phyloP scores from a whole-genome alignment of 2,888 invertebrate genomes.

The Leptinotarsa haldemani region DNA sequence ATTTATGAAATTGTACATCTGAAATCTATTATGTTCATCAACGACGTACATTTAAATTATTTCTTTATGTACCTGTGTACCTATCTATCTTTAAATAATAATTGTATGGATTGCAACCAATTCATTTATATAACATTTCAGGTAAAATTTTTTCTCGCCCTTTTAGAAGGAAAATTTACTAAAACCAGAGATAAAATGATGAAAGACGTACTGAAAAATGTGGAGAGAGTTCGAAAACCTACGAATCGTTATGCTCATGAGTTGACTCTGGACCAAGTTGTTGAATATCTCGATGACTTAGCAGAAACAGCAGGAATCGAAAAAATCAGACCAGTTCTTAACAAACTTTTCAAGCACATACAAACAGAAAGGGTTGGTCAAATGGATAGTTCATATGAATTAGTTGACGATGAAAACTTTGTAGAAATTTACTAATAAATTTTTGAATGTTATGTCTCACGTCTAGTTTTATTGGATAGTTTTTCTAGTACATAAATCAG shows the following conservation, averaged over 20 bases:
- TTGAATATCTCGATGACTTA: constrained; percentile 76
- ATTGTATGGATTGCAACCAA: background rate
- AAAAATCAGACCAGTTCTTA: constrained; percentile 75
- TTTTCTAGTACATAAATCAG: too few species aligned
- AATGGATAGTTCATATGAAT: constrained; percentile 66
- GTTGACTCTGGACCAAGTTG: constrained; percentile 76
- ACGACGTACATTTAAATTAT: too few species aligned
- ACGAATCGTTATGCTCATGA: constrained; percentile 81
- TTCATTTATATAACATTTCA: background rate
- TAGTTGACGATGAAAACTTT: constrained; percentile 1
- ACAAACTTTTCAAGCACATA: constrained; percentile 75
- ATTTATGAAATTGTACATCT: too few species aligned
- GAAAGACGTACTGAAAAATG: constrained; percentile 70
- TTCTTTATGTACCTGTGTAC: too few species aligned
- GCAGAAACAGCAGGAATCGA: constrained; percentile 73
- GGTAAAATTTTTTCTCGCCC: constrained; percentile 52
- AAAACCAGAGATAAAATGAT: constrained; percentile 75
- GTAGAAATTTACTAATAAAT: background rate
- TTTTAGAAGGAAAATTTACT: constrained; percentile 69
- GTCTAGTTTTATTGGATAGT: too few species aligned
- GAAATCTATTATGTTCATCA: too few species aligned
- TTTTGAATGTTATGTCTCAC: background rate
- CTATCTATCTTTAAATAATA: too few species aligned
- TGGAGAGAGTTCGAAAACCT: constrained; percentile 68
- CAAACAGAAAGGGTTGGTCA: constrained; percentile 70